A percentile compares a stretch with the other conserved stretches of the same genome.
Evolutionary conservation across 2,113 vertebrate species (phyloP).

Genomic region (Picathartes gymnocephalus): DNA sequence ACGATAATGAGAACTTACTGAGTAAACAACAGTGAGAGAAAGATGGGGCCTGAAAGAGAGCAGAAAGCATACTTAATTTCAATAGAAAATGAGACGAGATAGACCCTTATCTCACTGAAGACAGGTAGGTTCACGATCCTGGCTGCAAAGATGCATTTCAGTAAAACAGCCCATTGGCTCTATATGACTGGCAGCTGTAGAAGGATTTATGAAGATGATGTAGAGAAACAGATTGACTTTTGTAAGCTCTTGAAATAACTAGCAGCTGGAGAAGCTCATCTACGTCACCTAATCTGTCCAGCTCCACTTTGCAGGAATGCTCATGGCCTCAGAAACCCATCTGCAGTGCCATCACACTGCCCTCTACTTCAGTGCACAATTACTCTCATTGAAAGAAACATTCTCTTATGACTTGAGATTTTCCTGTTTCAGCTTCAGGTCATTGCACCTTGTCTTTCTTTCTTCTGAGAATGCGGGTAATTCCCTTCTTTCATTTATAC

Average conservation of each 20-base stretch:
- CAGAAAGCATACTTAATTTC: not conserved
- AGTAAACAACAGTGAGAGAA: not conserved
- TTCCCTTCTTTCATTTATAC: conserved; percentile 54
- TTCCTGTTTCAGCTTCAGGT: conserved; percentile 33
- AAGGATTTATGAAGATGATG: not conserved
- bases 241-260: not conserved
- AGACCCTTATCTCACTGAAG: not conserved
- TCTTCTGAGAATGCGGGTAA: conserved; percentile 32
- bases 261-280: not conserved
- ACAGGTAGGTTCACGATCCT: not conserved
- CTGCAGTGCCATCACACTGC: not conserved
- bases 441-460: not conserved
- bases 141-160: not conserved
- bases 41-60: not conserved
- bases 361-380: not conserved
- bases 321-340: not conserved
- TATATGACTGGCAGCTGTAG: not conserved
- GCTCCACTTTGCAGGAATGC: not conserved
- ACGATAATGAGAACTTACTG: not conserved
- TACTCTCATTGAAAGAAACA: not conserved
- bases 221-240: not conserved
- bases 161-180: not conserved
- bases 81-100: not conserved
- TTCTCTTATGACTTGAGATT: not conserved
- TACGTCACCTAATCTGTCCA: not conserved